These are phyloP conservation scores for Sebastes umbrosus DNA, from an alignment of 2,797 vertebrate species.

Conservation along the genomic window DNA sequence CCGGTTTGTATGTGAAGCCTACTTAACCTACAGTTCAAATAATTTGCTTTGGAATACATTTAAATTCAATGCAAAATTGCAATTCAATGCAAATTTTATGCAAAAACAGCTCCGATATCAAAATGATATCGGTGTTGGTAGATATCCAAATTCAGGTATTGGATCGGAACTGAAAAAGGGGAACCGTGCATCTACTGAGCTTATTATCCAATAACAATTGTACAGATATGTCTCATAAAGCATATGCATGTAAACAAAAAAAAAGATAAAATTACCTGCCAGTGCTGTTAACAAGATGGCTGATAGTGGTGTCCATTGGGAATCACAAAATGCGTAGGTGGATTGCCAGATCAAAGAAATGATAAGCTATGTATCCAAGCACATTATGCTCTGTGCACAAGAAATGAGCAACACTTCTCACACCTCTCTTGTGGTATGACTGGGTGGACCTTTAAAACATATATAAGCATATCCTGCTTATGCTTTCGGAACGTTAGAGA, in stretches of 20 bases:
- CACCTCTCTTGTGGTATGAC: neutral
- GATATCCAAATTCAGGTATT: neutral
- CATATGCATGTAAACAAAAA: neutral
- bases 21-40: no score
- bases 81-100: neutral
- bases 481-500: neutral
- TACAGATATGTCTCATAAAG: neutral
- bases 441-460: constrained; percentile 7
- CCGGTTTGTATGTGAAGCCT: no score
- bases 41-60: neutral
- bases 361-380: neutral
- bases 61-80: neutral
- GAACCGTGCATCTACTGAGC: neutral
- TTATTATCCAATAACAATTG: neutral
- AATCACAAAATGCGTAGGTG: neutral
- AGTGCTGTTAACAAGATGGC: neutral
- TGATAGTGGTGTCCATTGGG: constrained; percentile 9
- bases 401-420: neutral
- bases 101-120: neutral
- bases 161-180: neutral
- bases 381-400: neutral
- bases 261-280: constrained; percentile 30
- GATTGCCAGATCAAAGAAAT: neutral
- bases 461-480: constrained; percentile 15
- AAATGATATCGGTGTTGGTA: neutral